A percentile compares a stretch with the other conserved stretches of the same genome.
Conservation (phyloP, 2,888 invertebrate genomes). For the Synergus laeviventris region DNA sequence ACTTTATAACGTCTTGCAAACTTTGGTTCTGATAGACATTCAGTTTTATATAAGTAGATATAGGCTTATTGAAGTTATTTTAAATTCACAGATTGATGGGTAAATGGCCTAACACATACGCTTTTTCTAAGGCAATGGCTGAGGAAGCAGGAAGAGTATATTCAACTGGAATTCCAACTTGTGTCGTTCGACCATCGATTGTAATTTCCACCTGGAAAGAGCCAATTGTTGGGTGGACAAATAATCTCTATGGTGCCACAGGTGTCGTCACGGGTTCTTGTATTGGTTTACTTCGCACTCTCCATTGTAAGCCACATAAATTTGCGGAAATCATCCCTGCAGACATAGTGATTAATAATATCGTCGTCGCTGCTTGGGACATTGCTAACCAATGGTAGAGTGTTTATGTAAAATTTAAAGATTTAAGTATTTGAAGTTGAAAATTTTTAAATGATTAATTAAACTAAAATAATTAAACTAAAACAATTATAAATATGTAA, state of each 20-base stretch:
- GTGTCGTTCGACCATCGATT: conserved; percentile 84
- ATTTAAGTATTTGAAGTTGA: not conserved
- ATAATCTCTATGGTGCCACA: conserved; percentile 84
- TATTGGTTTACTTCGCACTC: conserved; percentile 80
- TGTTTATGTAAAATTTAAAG: not conserved
- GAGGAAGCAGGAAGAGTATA: conserved; percentile 81
- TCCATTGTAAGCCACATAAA: conserved; percentile 77
- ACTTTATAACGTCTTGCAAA: no score
- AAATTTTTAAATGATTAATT: not conserved
- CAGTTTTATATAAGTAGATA: no score
- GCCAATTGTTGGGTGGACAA: conserved; percentile 81
- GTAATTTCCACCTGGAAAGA: conserved; percentile 75
- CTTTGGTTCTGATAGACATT: no score
- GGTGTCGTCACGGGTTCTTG: conserved; percentile 78
- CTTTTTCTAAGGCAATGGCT: conserved; percentile 84
- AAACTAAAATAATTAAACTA: no score
- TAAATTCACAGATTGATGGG: conserved; percentile 74
- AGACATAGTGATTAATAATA: conserved; percentile 81
- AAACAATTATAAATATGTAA: not conserved
- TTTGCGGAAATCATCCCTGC: conserved; percentile 84
- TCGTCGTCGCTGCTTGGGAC: conserved; percentile 80
- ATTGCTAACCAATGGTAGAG: conserved; percentile 64
- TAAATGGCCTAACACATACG: conserved; percentile 84
- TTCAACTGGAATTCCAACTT: conserved; percentile 79
- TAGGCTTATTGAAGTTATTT: not conserved